Percentiles rank a stretch among this genome's conserved stretches.
phyloP scores from a whole-genome alignment of 2,888 invertebrate species.

The Drosophila tanythrix region DNA sequence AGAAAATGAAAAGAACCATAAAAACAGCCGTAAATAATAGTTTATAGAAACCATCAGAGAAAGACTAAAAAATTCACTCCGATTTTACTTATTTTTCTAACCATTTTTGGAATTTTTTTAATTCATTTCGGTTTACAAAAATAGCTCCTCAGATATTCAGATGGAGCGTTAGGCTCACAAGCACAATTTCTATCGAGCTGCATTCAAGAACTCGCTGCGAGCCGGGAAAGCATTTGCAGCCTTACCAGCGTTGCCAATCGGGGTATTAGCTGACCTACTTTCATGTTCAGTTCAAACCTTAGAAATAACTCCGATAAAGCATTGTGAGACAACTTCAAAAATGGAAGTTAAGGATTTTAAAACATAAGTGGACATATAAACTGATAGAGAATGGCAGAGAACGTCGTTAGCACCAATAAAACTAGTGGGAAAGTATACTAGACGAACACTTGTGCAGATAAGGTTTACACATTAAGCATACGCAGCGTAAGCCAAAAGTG shows the following conservation, averaged over 20 bases:
- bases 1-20: conserved; percentile 15
- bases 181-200: not conserved
- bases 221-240: not conserved
- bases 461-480: conserved; percentile 51
- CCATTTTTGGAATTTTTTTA: too few species aligned
- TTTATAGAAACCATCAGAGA: conserved; percentile 6
- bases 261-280: not conserved
- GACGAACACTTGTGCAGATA: not conserved
- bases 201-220: not conserved
- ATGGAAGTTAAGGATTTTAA: not conserved
- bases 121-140: not conserved
- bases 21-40: conserved; percentile 14
- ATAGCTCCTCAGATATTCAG: not conserved
- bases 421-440: not conserved
- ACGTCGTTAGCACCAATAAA: conserved; percentile 14
- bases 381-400: not conserved
- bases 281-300: not conserved
- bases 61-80: not conserved
- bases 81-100: not conserved
- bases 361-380: conserved; percentile 2
- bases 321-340: not conserved
- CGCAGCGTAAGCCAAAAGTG: conserved; percentile 53
- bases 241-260: not conserved
- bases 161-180: not conserved
- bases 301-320: not conserved